Base-by-base conservation (phyloP, 2,113 vertebrate genomes). In the Turdus rufiventris region DNA sequence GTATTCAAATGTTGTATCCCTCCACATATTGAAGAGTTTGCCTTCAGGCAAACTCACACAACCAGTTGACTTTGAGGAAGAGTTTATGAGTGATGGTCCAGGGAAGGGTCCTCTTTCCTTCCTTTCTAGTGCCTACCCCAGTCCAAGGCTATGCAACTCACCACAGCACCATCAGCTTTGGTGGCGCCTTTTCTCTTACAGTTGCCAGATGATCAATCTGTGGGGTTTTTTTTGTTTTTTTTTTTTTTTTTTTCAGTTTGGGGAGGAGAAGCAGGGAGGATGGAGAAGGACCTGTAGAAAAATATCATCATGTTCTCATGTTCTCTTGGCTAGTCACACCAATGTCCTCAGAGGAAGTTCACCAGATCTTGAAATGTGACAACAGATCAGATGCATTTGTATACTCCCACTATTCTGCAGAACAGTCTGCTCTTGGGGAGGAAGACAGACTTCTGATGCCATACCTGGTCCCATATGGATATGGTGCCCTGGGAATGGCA, bases 91-190 rank as follows among this genome's bases (percentile, higher is more conserved):
- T 19, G 54, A 51, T 4, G 3, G 6, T 57, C 15, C 58, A 65
- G 50, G 1, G 2, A 66, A 74, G 6, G 0, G 0, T 60, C 8
- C 9, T 0, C 1, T 26, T 91, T 77, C 20, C 19, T 31, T 86
- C 15, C 19, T 62, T 90, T 83, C 10, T 71, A 16, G 6, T 47
- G 36, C 29, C 23, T 56, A 3, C 3, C 11, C 6, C 1, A 7
- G n/a, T 56, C 24, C 38, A 56, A 66, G 24, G n/a, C 3, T 12
- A 4, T 58, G 29, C 42, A 83, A 18, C 14, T 71, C 51, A 65
- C 20, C 18, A 40, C 1, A 3, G 23, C 10, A 66, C 12, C 47
- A 23, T 48, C 14, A 14, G 17, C 58, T 50, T 56, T 70, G 15
- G 19, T 12, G 8, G 19, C 26, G 28, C 14, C 36, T 75, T 82